Evolutionary conservation across 2,888 invertebrate genomes (phyloP), one percentile per base, ranked within the genome.

Genomic region (Apamea sordens): DNA sequence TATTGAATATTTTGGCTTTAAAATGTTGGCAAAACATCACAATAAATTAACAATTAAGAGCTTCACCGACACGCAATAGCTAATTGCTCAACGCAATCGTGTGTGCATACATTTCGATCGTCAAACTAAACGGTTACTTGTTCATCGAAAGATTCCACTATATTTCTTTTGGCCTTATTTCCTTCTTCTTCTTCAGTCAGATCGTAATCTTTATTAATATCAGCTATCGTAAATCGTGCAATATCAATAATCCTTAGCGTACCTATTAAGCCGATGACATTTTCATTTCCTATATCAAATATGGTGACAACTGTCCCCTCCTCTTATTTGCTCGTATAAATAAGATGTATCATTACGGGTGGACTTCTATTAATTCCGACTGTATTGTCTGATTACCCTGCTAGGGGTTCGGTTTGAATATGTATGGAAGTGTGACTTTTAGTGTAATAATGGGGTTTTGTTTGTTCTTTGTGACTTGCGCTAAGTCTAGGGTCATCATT

Each of bases 221-320:
- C 80, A 77, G 65, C 65, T 85, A 90, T 90, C 90, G 89, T 90
- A 91, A 93, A 91, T 83, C 80, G 63, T 76, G 81, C 83, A 93
- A 93, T 95, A 96, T 95, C 95, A 96, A 96, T 96, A 96, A 95
- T 96, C 93, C 90, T 87, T 74, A 85, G 90, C 93, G 94, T 95
- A 95, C 92, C 94, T 95, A 95, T 95, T 96, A 95, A 94, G 92
- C 89, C 93, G 93, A 93, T 95, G 96, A 96, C 96, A 94, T 95
- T 96, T 96, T 96, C 96, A 96, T 96, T 96, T 96, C 95, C 96
- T 92, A 93, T 88, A 92, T 94, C 96, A 96, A 96, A 96, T 95
- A 95, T 83, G 88, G 86, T 89, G 86, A 89, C 88, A 86, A 80
- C 73, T 79, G 68, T 86, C 94, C 93, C 92, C 93, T 90, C 83